Evolutionary conservation across 2,797 vertebrate genomes (phyloP).

Genomic region (Premnoplex brunnescens): DNA sequence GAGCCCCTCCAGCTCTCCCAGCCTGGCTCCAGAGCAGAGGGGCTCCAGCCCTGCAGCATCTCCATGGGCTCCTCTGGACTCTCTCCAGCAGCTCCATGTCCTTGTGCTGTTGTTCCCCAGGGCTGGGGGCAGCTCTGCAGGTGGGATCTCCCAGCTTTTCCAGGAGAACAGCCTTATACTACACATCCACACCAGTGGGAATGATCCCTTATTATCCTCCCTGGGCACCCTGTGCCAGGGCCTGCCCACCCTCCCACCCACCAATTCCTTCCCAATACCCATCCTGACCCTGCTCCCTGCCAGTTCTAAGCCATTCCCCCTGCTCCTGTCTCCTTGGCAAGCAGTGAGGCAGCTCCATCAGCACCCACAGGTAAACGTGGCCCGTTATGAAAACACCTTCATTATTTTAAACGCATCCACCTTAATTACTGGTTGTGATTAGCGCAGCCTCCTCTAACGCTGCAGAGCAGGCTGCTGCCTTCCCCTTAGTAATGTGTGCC

Average conservation of each 20-base stretch:
- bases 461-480: not conserved
- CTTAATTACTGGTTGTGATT: not conserved
- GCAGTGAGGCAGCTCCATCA: no score
- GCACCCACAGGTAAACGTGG: rapidly evolving
- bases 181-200: no score
- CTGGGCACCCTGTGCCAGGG: not conserved
- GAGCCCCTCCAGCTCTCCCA: not conserved
- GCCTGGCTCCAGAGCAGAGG: not conserved
- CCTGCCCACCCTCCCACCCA: not conserved
- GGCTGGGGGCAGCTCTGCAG: no score
- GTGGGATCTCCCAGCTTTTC: no score
- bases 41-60: no score
- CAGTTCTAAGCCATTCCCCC: not conserved
- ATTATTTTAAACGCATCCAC: not conserved
- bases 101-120: no score
- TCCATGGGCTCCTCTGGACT: no score
- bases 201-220: no score
- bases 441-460: not conserved
- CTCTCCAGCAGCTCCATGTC: no score
- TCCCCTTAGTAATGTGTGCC: rapidly evolving
- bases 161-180: no score
- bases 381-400: rapidly evolving
- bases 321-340: no score
- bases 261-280: not conserved
- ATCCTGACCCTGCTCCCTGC: not conserved